Evolutionary conservation across 2,888 invertebrate genomes (phyloP).

Genomic region (Dasypolia templi): DNA sequence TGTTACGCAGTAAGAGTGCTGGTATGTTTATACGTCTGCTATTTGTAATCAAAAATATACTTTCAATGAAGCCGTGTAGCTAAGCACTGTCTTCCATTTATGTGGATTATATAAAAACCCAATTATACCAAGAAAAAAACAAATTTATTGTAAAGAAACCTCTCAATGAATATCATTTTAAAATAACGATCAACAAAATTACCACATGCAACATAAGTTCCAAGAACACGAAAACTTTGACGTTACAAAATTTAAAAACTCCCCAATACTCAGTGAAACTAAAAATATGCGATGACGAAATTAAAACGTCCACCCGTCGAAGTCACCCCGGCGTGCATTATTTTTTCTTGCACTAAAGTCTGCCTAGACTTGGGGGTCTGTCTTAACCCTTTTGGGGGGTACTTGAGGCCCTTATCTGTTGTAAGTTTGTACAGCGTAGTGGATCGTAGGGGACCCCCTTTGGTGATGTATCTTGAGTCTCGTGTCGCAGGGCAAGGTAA

Average conservation of each 20-base stretch:
- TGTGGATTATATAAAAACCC: neutral
- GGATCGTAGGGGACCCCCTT: slow-evolving; percentile 88
- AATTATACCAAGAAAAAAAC: neutral
- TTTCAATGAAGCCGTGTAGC: too few relatives aligned
- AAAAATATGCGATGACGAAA: slow-evolving; percentile 65
- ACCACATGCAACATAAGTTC: neutral
- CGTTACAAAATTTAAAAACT: neutral
- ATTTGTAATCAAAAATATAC: neutral
- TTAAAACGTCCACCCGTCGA: slow-evolving; percentile 66
- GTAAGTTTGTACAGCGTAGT: slow-evolving; percentile 90
- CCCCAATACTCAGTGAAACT: slow-evolving; percentile 36
- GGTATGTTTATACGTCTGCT: neutral
- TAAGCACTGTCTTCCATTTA: neutral
- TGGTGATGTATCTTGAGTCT: slow-evolving; percentile 88
- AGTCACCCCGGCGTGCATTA: slow-evolving; percentile 79
- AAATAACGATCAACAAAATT: neutral
- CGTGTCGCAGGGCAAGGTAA: slow-evolving; percentile 77
- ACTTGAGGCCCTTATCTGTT: slow-evolving; percentile 89
- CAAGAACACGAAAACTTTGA: neutral
- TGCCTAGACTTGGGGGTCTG: slow-evolving; percentile 84
- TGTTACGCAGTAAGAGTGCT: too few relatives aligned
- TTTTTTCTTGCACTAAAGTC: slow-evolving; percentile 89
- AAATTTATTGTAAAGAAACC: neutral
- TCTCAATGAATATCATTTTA: neutral
- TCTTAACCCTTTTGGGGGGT: slow-evolving; percentile 90